A percentile compares a stretch with the other conserved stretches of the same genome.
These are phyloP conservation scores for Parus major DNA, from an alignment of 2,113 vertebrate genomes.

Conservation along the genomic window DNA sequence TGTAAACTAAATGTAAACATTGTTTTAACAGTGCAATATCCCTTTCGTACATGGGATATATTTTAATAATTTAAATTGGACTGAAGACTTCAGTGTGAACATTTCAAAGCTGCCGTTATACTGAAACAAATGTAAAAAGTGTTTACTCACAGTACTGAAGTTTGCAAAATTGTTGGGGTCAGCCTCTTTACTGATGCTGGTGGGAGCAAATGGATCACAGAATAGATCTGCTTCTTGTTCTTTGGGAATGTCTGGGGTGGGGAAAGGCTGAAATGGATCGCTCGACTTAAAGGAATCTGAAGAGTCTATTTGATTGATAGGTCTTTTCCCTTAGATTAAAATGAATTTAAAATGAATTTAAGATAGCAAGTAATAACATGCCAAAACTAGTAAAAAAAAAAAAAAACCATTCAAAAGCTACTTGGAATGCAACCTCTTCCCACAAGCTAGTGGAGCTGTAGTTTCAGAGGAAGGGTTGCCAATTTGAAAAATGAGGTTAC, in stretches of 20 bases:
- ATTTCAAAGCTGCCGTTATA: slow-evolving; percentile 35
- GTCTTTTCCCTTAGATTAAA: slow-evolving; percentile 89
- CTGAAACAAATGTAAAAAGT: slow-evolving; percentile 59
- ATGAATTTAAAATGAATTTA: slow-evolving; percentile 72
- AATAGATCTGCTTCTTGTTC: slow-evolving; percentile 87
- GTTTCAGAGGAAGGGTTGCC: background rate
- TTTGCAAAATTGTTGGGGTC: slow-evolving; percentile 92
- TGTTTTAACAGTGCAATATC: background rate
- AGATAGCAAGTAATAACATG: slow-evolving; percentile 62
- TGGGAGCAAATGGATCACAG: slow-evolving; percentile 90
- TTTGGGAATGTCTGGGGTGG: slow-evolving; percentile 86
- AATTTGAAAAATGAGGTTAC: background rate
- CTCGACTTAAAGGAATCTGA: slow-evolving; percentile 91
- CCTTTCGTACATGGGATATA: background rate
- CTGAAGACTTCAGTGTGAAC: slow-evolving; percentile 21
- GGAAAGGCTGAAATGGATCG: slow-evolving; percentile 87
- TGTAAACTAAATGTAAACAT: background rate
- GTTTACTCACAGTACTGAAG: slow-evolving; percentile 98
- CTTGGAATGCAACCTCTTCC: slow-evolving; percentile 9
- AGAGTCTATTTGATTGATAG: slow-evolving; percentile 88
- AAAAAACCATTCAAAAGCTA: background rate
- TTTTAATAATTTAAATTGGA: background rate
- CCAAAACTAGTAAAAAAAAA: background rate
- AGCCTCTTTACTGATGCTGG: slow-evolving; percentile 83
- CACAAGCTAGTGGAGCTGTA: background rate